Base-by-base conservation (phyloP, 2,888 invertebrate genomes). In the Cosmia trapezina region DNA sequence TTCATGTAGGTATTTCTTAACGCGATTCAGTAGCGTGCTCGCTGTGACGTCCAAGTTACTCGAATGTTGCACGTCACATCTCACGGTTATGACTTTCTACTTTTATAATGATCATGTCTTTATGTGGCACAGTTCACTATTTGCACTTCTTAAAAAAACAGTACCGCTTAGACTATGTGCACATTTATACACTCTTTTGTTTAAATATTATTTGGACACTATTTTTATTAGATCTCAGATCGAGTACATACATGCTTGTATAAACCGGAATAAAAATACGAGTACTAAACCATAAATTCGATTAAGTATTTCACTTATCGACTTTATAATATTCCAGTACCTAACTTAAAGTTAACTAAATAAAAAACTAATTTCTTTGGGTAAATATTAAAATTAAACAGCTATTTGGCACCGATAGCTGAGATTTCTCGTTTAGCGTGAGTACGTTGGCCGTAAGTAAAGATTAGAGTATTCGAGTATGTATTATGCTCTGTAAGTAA, bases 401-500 rank as follows among this genome's bases (percentile, higher is more conserved):
- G 54, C 45, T 71, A 65, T 76, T 79, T 79, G 83, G 78, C 85
- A 74, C 72, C 80, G 57, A 71, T 80, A 62, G 70, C 83, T 73
- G 69, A 69, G 72, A 70, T 69, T 84, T 81, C 53, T 77, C 64
- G 60, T 60, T 41, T 51, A 62, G 67, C 54, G 53, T 45, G 71
- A 70, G 54, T 62, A 78, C 62, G 53, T 47, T 78, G 57, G 45
- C 54, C 47, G 53, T 72, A 68, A 66, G 63, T 74, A 57, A 76
- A 61, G 61, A 63, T 72, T 79, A 74, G 43, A 71, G 33, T 77
- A 77, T 80, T 79, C 37, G 73, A 70, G 66, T 73, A 61, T 73
- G n/a, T 83, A 76, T 76, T 70, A 67, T 76, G 70, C 69, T 75
- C 82, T 83, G 28, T 78, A 69, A 78, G 71, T 76, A 81, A 71